phyloP scores from a whole-genome alignment of 2,113 vertebrate genomes.

The Myodes glareolus region DNA sequence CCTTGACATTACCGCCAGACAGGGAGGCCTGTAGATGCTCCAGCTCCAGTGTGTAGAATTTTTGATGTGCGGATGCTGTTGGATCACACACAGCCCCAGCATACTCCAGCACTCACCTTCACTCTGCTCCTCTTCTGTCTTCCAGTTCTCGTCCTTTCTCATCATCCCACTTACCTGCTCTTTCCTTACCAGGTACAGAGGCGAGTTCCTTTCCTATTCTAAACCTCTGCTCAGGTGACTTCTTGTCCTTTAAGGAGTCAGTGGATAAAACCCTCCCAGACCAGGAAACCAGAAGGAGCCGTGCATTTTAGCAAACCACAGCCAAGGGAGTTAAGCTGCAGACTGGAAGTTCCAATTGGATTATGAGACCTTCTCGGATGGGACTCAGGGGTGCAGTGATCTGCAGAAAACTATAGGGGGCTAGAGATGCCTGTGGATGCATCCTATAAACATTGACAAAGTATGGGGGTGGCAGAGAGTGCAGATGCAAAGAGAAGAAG shows the following conservation, averaged over 20 bases:
- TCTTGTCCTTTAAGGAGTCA: background rate
- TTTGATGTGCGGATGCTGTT: background rate
- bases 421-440: background rate
- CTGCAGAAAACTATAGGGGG: background rate
- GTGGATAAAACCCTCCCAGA: background rate
- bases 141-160: background rate
- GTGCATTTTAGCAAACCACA: background rate
- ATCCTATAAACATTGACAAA: background rate
- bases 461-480: too few species aligned
- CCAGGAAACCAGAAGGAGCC: background rate
- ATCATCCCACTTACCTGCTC: background rate
- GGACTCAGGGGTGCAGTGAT: background rate
- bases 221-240: background rate
- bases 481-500: background rate
- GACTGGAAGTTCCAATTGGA: too few species aligned
- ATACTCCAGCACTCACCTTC: accelerated
- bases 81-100: too few species aligned
- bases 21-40: background rate
- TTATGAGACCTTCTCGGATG: background rate
- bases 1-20: background rate
- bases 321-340: background rate
- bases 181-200: background rate
- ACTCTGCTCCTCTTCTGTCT: background rate
- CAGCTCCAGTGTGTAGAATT: background rate
- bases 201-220: background rate